Percentiles rank a stretch among this genome's conserved stretches.
Conservation (phyloP, 1,140 invertebrate genomes). For the Ephestia elutella region DNA sequence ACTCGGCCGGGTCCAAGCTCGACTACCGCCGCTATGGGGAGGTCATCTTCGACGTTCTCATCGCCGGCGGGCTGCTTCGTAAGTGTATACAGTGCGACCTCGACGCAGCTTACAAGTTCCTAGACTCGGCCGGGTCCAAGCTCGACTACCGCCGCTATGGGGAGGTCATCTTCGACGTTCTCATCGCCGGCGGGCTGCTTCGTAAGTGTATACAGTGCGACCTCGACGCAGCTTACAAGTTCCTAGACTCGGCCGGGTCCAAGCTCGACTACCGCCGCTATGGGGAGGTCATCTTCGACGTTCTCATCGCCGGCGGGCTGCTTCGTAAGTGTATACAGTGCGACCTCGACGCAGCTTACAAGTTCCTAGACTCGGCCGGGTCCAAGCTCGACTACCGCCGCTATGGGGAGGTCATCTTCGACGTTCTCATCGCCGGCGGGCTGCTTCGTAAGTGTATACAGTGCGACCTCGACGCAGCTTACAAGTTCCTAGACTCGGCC, state of each 20-base stretch:
- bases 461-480: conserved; percentile 94
- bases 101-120: conserved; percentile 94
- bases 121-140: conserved; percentile 95
- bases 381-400: conserved; percentile 97
- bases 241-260: conserved; percentile 93
- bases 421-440: conserved; percentile 97
- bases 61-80: conserved; percentile 93
- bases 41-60: conserved; percentile 97
- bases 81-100: conserved; percentile 86
- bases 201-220: conserved; percentile 85
- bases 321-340: conserved; percentile 82
- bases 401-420: conserved; percentile 98
- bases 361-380: conserved; percentile 94
- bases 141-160: conserved; percentile 98
- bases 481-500: conserved; percentile 94
- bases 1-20: conserved; percentile 94
- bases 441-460: conserved; percentile 83
- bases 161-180: conserved; percentile 97
- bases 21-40: conserved; percentile 98
- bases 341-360: conserved; percentile 94
- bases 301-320: conserved; percentile 96
- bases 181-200: conserved; percentile 95
- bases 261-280: conserved; percentile 98
- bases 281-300: conserved; percentile 97
- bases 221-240: conserved; percentile 94